Evolutionary conservation across 2,113 vertebrate species (phyloP), one percentile per base, ranked within the genome.

Genomic region (Odocoileus hemionus): DNA sequence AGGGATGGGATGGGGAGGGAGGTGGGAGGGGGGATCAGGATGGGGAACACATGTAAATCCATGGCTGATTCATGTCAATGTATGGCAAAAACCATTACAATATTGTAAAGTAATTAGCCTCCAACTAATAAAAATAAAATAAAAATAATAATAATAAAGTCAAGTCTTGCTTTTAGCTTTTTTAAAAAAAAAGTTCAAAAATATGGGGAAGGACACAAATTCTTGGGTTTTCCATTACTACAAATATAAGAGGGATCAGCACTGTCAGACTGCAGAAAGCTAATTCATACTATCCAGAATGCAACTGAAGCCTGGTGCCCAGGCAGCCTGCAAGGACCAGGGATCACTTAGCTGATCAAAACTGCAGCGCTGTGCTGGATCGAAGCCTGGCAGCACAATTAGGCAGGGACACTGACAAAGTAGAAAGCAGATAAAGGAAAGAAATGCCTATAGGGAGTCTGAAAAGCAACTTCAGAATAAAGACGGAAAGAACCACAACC

Each of bases 211-310:
- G 14, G n/a, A n/a, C 55, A 92, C 57, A 95, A 76, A 97, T 83
- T 94, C 55, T 64, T 92, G 57, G 25, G 45, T n/a, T 96, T 95
- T 79, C 61, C 11, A 14, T 95, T 74, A 89, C n/a, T 89, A 95
- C 55, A 93, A 92, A 88, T 2, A 25, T 97, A 60, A 95, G 52
- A 89, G 50, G 12, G n/a, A 17, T 93, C 43, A 58, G 55, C 43
- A 70, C 1, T 52, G 33, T 83, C 94, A 96, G 50, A 86, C 26
- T 33, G 57, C 55, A 89, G 30, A 91, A 78, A 89, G 50, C 57
- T 47, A 83, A 67, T 86, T 83, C 33, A 43, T 28, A 39, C 54
- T 60, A 74, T 39, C 79, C 11, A 92, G 60, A 90, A 43, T 21
- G 8, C 33, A 43, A 23, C 70, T 57, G 39, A 76, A 50, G 26